Percentiles rank a stretch among this genome's conserved stretches.
phyloP scores from a whole-genome alignment of 2,888 invertebrate genomes.

The Nephrotoma flavescens region DNA sequence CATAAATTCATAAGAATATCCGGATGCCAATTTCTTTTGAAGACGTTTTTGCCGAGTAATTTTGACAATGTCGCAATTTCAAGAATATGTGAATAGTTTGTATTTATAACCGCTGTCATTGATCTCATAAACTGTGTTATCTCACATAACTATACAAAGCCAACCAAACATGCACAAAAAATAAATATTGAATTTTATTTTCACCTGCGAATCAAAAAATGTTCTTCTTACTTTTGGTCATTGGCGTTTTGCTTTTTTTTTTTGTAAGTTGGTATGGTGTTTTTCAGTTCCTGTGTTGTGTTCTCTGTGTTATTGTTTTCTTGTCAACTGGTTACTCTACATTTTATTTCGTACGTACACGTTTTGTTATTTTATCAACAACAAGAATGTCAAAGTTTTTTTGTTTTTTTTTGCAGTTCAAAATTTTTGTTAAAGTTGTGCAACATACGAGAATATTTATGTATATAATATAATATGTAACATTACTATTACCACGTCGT shows the following conservation, averaged over 20 bases:
- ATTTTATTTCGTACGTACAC: background rate
- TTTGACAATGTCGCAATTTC: no score
- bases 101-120: no score
- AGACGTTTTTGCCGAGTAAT: no score
- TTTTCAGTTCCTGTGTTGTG: background rate
- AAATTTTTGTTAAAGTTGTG: background rate
- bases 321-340: background rate
- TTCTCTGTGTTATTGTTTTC: background rate
- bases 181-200: background rate
- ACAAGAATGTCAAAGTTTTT: background rate
- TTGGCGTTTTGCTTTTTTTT: background rate
- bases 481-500: background rate
- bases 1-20: no score
- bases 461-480: background rate
- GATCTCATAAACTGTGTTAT: background rate
- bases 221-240: background rate
- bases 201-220: background rate
- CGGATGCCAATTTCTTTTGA: no score
- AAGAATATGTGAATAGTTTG: no score
- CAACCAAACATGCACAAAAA: background rate
- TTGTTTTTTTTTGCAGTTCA: background rate
- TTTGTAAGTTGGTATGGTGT: background rate
- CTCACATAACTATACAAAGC: background rate
- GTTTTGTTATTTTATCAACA: background rate
- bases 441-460: background rate